Percentiles rank a stretch among this genome's conserved stretches.
Conservation (phyloP, 2,888 invertebrate genomes). For the Macaria notata region DNA sequence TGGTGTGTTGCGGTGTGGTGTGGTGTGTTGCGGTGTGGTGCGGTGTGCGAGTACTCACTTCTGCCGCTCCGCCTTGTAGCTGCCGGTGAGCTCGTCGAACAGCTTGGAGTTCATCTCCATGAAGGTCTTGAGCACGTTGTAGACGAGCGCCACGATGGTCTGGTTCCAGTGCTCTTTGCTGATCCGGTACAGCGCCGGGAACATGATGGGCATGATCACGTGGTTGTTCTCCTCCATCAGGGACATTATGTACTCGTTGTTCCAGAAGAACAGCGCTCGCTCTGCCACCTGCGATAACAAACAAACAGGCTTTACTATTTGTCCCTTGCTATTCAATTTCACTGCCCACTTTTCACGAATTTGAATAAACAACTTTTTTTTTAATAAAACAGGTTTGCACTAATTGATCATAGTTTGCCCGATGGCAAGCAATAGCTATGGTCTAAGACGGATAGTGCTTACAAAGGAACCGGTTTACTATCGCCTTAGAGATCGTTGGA, state of each 20-base stretch:
- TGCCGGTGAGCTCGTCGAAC: slow-evolving; percentile 99
- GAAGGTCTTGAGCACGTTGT: slow-evolving; percentile 99
- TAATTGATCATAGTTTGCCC: too few relatives aligned
- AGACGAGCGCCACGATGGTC: slow-evolving; percentile 99
- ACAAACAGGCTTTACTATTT: too few relatives aligned
- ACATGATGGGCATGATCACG: slow-evolving; percentile 99
- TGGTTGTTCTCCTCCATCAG: slow-evolving; percentile 99
- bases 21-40: too few relatives aligned
- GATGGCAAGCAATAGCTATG: too few relatives aligned
- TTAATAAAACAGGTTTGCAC: too few relatives aligned
- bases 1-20: too few relatives aligned
- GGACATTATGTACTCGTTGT: slow-evolving; percentile 99
- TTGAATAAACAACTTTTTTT: too few relatives aligned
- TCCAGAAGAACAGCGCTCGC: slow-evolving; percentile 99
- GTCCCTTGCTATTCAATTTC: too few relatives aligned
- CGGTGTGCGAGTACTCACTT: slow-evolving; percentile 86
- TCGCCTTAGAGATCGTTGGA: too few relatives aligned
- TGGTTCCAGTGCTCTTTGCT: slow-evolving; percentile 99
- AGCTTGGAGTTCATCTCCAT: slow-evolving; percentile 99
- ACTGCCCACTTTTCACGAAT: too few relatives aligned
- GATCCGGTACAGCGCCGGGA: slow-evolving; percentile 98
- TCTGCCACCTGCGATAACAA: slow-evolving; percentile 92
- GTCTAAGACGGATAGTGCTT: too few relatives aligned
- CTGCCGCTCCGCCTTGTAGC: slow-evolving; percentile 99
- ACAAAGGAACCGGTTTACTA: too few relatives aligned